Conservation (phyloP, 2,797 vertebrate genomes). For the Sarcophilus harrisii region DNA sequence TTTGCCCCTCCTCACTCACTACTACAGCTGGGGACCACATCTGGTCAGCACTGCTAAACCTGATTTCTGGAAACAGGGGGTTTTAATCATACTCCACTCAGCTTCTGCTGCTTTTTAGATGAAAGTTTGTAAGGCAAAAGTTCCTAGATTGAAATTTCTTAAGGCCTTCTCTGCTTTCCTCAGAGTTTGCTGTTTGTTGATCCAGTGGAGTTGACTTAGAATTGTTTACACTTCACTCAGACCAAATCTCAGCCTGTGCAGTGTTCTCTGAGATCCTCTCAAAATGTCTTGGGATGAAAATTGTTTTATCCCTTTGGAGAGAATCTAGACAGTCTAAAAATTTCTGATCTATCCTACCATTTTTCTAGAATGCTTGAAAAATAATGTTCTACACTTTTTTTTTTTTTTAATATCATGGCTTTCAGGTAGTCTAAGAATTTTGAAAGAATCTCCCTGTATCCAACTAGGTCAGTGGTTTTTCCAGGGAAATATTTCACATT, state of each 20-base stretch:
- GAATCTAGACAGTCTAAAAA: background rate
- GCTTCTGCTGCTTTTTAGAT: too few species aligned
- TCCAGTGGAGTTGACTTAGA: background rate
- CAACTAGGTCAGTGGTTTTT: background rate
- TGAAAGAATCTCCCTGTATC: background rate
- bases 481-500: background rate
- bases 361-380: background rate
- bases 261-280: background rate
- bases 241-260: background rate
- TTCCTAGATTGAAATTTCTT: too few species aligned
- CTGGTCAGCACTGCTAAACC: too few species aligned
- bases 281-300: background rate
- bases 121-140: too few species aligned
- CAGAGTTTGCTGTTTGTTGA: background rate
- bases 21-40: too few species aligned
- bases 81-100: too few species aligned
- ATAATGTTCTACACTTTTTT: background rate
- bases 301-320: background rate
- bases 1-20: too few species aligned
- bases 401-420: background rate
- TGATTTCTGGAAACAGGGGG: too few species aligned
- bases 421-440: background rate
- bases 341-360: background rate
- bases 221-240: background rate
- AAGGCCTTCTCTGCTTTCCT: background rate